Evolutionary conservation across 1,140 invertebrate species (phyloP), one percentile per base, ranked within the genome.

Genomic region (Nasonia vitripennis): DNA sequence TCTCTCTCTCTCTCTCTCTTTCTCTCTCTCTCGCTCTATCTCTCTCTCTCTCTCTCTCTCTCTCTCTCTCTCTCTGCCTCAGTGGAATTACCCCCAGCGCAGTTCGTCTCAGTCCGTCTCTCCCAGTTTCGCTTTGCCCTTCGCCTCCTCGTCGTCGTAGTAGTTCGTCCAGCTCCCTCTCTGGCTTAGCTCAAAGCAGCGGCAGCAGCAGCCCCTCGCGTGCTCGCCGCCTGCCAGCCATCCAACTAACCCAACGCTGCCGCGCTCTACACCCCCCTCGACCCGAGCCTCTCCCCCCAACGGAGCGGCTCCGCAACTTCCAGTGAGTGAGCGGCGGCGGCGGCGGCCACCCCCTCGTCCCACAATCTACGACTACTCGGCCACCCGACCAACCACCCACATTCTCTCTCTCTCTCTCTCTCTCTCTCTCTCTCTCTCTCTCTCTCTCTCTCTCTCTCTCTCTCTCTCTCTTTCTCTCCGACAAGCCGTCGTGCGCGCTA

Each of bases 171-270:
- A 90, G 86, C 88, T 79, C 83, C 41, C 78, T 74, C 90, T 91
- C 89, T 88, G 89, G 91, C 91, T 91, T 90, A 91, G 91, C 91
- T 92, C 90, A 91, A 91, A 91, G 91, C 90, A 90, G 91, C 90
- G 89, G 90, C 17, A n/a, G 90, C 90, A 91, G 90, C 90, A 90
- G 84, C 89, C 87, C 90, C 89, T 92, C 89, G 90, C 91, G 89
- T 91, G 90, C 89, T 88, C 87, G 89, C 88, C 87, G 89, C 89
- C 89, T 88, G 88, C 91, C 84, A 87, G 88, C 91, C 89, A 90
- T 89, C 91, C 89, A 88, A 89, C 91, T 88, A 86, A 83, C 85
- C 89, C 88, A 86, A 51, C 82, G 86, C 83, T 82, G 86, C 87
- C 84, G 70, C 27, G 27, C 27, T 27, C 83, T 86, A 68, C 0